These are phyloP conservation scores for Eupsilia transversa DNA, from an alignment of 2,888 invertebrate species.

Conservation along the genomic window DNA sequence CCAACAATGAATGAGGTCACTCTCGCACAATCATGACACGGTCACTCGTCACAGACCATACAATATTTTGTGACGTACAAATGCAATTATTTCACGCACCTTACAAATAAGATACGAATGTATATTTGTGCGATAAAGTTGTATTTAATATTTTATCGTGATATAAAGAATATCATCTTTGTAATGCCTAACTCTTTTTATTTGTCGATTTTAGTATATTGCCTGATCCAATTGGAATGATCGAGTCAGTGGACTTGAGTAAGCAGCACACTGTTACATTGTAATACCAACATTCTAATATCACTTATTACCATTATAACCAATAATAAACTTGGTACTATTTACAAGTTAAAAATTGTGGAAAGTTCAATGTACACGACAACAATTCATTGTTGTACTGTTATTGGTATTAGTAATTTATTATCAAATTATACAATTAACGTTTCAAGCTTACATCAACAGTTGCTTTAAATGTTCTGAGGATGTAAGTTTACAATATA, in stretches of 20 bases:
- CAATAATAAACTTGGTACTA: constrained; percentile 78
- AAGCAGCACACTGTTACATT: constrained; percentile 69
- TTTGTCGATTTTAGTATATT: constrained; percentile 68
- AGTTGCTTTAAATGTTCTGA: constrained; percentile 85
- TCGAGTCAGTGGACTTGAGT: constrained; percentile 74
- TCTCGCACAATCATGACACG: constrained; percentile 26
- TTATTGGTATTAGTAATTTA: constrained; percentile 62
- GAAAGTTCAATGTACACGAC: constrained; percentile 75
- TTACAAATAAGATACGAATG: constrained; percentile 72
- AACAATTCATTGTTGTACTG: constrained; percentile 68
- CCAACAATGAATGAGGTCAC: constrained; percentile 37
- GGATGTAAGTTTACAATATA: constrained; percentile 73
- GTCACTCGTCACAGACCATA: constrained; percentile 70
- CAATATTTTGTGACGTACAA: constrained; percentile 83
- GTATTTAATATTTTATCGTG: constrained; percentile 69
- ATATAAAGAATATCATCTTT: constrained; percentile 66
- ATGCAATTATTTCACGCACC: constrained; percentile 81
- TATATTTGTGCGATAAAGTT: constrained; percentile 82
- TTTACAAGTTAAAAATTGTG: constrained; percentile 78
- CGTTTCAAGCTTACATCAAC: constrained; percentile 76
- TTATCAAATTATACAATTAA: constrained; percentile 61
- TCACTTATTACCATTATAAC: constrained; percentile 78
- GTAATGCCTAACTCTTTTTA: constrained; percentile 66
- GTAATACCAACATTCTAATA: constrained; percentile 80
- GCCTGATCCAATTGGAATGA: constrained; percentile 84